These are phyloP conservation scores for Blastobasis lacticolella DNA, from an alignment of 2,888 invertebrate genomes.

Conservation along the genomic window DNA sequence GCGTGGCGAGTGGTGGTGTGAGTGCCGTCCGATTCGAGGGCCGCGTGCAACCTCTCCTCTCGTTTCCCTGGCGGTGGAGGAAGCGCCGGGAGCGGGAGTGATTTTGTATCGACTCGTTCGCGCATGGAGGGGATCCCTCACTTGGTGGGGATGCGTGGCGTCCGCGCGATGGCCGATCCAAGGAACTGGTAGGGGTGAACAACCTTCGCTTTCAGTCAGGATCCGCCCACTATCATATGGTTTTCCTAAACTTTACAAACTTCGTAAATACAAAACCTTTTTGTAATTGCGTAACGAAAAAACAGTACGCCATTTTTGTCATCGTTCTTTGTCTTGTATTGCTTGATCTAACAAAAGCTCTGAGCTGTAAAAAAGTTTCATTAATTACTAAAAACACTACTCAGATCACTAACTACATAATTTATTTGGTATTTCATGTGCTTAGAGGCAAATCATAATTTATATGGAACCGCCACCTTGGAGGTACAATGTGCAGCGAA, in stretches of 20 bases:
- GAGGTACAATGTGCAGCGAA: no score
- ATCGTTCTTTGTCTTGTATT: slow-evolving; percentile 38
- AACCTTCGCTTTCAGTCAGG: slow-evolving; percentile 54
- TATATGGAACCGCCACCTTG: no score
- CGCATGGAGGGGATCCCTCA: slow-evolving; percentile 72
- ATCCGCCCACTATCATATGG: slow-evolving; percentile 40
- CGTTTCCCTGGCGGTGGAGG: slow-evolving; percentile 65
- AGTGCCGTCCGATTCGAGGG: slow-evolving; percentile 40
- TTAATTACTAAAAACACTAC: not conserved
- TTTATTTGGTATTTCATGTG: no score
- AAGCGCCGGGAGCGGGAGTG: slow-evolving; percentile 72
- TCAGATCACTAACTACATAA: not conserved
- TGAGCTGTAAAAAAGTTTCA: no score
- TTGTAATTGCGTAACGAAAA: slow-evolving; percentile 53
- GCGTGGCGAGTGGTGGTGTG: slow-evolving; percentile 55
- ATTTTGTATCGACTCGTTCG: slow-evolving; percentile 49
- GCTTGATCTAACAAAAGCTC: not conserved
- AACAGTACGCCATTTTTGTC: slow-evolving; percentile 39
- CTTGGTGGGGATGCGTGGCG: slow-evolving; percentile 70
- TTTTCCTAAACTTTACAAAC: slow-evolving; percentile 27
- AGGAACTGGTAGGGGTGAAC: slow-evolving; percentile 70
- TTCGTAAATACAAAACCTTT: slow-evolving; percentile 7
- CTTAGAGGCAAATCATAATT: no score
- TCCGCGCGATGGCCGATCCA: slow-evolving; percentile 52
- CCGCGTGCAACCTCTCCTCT: slow-evolving; percentile 67